phyloP scores from a whole-genome alignment of 2,797 vertebrate genomes.

The Thamnophis elegans region DNA sequence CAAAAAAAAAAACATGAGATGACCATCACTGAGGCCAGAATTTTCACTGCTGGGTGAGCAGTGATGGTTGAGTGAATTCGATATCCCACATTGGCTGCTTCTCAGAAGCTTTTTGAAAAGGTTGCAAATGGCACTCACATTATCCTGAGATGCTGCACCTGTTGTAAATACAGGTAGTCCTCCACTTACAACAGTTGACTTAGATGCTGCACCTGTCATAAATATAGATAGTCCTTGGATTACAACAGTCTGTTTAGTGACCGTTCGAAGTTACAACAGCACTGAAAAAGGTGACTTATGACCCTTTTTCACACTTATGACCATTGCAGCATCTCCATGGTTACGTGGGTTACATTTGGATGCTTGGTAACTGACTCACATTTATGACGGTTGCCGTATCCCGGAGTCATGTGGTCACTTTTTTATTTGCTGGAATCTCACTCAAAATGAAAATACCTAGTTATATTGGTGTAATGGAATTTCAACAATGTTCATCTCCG shows the following conservation, averaged over 20 bases:
- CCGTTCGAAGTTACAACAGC: neutral
- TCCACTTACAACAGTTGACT: no score
- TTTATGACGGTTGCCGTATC: neutral
- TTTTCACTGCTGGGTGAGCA: neutral
- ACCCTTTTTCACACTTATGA: neutral
- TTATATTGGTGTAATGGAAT: neutral
- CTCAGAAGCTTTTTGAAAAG: neutral
- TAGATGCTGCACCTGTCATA: no score
- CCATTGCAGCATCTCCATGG: neutral
- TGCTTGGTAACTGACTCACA: neutral
- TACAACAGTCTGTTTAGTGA: neutral
- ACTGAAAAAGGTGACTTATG: neutral
- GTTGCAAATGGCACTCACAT: neutral
- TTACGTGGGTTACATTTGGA: neutral
- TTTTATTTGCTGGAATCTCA: neutral
- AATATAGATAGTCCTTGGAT: neutral
- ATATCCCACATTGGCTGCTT: neutral
- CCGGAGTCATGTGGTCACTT: neutral
- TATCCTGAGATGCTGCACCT: neutral
- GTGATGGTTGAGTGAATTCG: neutral
- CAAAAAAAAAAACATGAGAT: no score
- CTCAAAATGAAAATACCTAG: neutral
- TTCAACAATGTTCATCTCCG: neutral
- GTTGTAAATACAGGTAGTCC: no score
- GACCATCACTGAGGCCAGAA: neutral